Conservation (phyloP, 2,888 invertebrate species). For the Pachliopta kotzebuea region DNA sequence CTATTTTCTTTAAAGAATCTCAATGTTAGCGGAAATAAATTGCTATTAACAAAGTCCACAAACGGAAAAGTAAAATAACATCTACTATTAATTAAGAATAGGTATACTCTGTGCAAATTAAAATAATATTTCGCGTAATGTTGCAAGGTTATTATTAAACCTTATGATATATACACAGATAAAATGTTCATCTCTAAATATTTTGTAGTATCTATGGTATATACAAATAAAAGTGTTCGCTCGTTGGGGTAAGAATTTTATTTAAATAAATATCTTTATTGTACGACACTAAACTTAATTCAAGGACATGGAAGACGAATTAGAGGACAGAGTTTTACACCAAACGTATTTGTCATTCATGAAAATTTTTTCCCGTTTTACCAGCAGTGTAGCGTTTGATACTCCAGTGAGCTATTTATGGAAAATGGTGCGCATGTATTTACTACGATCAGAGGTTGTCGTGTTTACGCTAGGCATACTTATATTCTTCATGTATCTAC, state of each 20-base stretch:
- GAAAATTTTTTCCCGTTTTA: constrained; percentile 91
- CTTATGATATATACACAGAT: not conserved
- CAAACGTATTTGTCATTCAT: constrained; percentile 93
- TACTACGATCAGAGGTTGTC: constrained; percentile 89
- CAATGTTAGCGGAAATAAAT: no score
- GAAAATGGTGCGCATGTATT: constrained; percentile 88
- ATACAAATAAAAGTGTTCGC: constrained; percentile 19
- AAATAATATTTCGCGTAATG: not conserved
- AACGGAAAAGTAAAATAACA: not conserved
- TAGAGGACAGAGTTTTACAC: constrained; percentile 93
- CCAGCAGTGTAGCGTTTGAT: constrained; percentile 89
- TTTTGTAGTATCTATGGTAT: constrained; percentile 28
- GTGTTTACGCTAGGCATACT: constrained; percentile 86
- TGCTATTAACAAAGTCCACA: no score
- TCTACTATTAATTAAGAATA: not conserved
- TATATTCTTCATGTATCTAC: constrained; percentile 88
- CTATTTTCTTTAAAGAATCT: no score
- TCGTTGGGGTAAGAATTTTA: constrained; percentile 22
- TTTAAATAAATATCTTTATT: constrained; percentile 26
- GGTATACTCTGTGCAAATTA: not conserved
- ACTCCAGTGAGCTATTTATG: constrained; percentile 88
- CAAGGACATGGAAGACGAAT: constrained; percentile 92
- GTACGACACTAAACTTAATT: constrained; percentile 18
- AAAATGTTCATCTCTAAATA: not conserved
- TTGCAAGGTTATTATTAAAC: not conserved